Evolutionary conservation across 2,113 vertebrate genomes (phyloP).

Genomic region (Clarias magur): DNA sequence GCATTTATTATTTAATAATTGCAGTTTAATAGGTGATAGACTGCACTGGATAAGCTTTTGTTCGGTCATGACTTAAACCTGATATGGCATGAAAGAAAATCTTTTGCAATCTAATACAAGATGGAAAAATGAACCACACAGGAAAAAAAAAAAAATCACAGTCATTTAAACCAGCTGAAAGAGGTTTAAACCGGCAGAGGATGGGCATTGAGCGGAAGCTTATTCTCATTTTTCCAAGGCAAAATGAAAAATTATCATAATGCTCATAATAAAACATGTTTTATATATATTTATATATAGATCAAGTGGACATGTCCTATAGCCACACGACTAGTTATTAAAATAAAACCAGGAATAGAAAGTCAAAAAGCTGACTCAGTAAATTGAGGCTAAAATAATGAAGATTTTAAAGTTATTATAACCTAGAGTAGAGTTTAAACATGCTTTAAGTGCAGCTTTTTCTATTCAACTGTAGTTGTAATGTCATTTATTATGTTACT

Average conservation of each 20-base stretch:
- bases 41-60: neutral
- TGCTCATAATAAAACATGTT: neutral
- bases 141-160: neutral
- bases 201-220: neutral
- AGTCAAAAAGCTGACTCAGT: neutral
- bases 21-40: neutral
- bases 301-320: neutral
- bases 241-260: neutral
- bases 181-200: neutral
- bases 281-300: neutral
- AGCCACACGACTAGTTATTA: neutral
- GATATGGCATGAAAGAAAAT: neutral
- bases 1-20: neutral
- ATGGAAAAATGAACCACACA: neutral
- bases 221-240: neutral
- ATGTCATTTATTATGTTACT: neutral
- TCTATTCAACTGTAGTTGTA: neutral
- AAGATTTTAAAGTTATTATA: neutral
- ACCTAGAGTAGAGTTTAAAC: neutral
- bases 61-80: neutral
- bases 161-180: neutral
- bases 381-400: neutral
- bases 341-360: neutral
- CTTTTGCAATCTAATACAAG: neutral
- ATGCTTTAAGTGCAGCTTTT: no score